phyloP scores from a whole-genome alignment of 2,888 invertebrate species.

The Automeris io region DNA sequence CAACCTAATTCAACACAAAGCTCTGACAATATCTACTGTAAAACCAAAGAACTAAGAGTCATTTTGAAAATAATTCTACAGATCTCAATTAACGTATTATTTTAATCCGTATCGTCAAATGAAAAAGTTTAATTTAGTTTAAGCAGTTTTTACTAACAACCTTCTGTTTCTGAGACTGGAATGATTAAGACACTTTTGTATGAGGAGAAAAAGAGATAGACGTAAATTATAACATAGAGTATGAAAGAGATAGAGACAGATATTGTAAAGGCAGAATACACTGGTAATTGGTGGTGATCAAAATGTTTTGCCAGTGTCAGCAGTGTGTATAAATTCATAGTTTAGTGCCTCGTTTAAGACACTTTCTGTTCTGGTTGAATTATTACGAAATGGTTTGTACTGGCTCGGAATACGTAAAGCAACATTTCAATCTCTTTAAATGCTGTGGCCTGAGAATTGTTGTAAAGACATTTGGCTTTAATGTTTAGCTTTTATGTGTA shows the following conservation, averaged over 20 bases:
- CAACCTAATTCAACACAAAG: too few species aligned
- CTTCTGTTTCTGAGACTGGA: conserved; percentile 11
- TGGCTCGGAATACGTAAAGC: neutral
- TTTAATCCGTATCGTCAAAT: neutral
- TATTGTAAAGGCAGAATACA: conserved; percentile 57
- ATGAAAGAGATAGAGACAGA: conserved; percentile 23
- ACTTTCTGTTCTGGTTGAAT: conserved; percentile 8
- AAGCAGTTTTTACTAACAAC: neutral
- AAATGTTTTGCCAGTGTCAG: conserved; percentile 70
- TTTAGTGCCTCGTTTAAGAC: conserved; percentile 47
- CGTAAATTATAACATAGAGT: neutral
- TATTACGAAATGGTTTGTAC: neutral
- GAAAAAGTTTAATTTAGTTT: neutral
- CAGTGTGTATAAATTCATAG: conserved; percentile 58
- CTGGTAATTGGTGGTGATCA: conserved; percentile 73
- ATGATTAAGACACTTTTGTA: conserved; percentile 56
- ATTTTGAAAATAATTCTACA: too few species aligned
- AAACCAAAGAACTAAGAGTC: too few species aligned
- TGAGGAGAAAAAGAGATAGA: conserved; percentile 28
- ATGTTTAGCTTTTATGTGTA: too few species aligned
- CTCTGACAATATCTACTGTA: too few species aligned
- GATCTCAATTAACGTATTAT: too few species aligned
- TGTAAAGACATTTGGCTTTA: too few species aligned
- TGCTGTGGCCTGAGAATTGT: too few species aligned
- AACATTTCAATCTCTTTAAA: neutral